Percentiles rank a stretch among this genome's conserved stretches.
These are phyloP conservation scores for Aurelia sp. DNA, from an alignment of 30 jellyfish, hydroid and myxozoan genomes.

Conservation along the genomic window DNA sequence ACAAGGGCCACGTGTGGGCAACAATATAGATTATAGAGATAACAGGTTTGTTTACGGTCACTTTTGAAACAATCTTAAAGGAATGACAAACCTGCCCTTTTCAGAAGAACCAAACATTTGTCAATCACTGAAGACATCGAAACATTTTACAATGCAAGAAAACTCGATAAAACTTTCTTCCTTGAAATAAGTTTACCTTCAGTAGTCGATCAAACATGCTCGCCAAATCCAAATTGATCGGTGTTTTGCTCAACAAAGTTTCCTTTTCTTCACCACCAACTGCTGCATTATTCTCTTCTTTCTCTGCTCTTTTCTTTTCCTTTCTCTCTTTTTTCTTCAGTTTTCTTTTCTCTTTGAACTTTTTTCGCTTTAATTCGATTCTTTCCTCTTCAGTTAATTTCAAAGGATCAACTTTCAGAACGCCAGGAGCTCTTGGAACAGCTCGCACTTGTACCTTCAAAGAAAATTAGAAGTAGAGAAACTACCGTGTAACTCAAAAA, in stretches of 20 bases:
- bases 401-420: not conserved
- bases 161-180: no score
- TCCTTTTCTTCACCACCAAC: not conserved
- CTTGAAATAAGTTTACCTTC: slow-evolving; percentile 4
- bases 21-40: no score
- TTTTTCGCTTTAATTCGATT: slow-evolving; percentile 34
- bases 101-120: no score
- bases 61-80: no score
- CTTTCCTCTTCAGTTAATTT: slow-evolving; percentile 46
- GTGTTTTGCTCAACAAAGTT: not conserved
- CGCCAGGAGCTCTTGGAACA: not conserved
- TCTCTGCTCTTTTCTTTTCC: slow-evolving; percentile 39
- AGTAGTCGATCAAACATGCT: slow-evolving; percentile 59
- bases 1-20: no score
- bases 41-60: no score
- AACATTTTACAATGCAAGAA: no score
- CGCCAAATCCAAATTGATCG: slow-evolving; percentile 51
- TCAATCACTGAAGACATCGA: no score
- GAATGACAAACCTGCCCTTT: no score
- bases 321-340: slow-evolving; percentile 63
- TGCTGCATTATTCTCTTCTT: not conserved
- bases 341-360: slow-evolving; percentile 46
- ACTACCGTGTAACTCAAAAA: no score
- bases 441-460: not conserved
- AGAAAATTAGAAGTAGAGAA: no score